These are phyloP conservation scores for Nyctibius grandis DNA, from an alignment of 2,797 vertebrate genomes.

Conservation along the genomic window DNA sequence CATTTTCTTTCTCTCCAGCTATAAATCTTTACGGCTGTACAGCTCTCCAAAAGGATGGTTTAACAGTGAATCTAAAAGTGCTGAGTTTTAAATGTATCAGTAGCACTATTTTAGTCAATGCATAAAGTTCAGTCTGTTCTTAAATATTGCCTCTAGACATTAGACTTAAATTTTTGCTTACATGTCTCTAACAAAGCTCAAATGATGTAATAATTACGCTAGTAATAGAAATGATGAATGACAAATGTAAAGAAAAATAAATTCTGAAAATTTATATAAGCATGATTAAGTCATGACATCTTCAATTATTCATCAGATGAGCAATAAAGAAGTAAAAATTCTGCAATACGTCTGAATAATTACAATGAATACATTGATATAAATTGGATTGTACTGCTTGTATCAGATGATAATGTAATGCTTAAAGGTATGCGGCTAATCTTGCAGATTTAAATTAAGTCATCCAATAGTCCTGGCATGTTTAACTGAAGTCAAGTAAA, in stretches of 20 bases:
- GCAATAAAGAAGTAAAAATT: background rate
- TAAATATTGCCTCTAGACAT: background rate
- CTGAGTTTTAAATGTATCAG: background rate
- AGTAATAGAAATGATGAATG: background rate
- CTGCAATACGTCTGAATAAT: background rate
- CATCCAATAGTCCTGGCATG: background rate
- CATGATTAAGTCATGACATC: background rate
- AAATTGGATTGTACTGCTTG: background rate
- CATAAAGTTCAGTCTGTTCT: background rate
- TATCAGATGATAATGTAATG: background rate
- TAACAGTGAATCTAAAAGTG: background rate
- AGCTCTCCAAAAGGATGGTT: background rate
- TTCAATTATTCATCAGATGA: background rate
- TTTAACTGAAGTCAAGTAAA: background rate
- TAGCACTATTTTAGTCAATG: background rate
- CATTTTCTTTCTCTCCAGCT: background rate
- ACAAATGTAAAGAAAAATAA: background rate
- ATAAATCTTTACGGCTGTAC: background rate
- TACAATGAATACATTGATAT: background rate
- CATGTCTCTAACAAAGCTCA: background rate
- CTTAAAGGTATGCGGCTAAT: background rate
- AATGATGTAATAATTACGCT: background rate
- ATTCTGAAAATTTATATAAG: background rate
- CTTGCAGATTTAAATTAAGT: background rate
- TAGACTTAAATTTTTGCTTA: background rate